Percentiles rank a stretch among this genome's conserved stretches.
Evolutionary conservation across 2,888 invertebrate species (phyloP).

Genomic region (Drosophila kambysellisi): DNA sequence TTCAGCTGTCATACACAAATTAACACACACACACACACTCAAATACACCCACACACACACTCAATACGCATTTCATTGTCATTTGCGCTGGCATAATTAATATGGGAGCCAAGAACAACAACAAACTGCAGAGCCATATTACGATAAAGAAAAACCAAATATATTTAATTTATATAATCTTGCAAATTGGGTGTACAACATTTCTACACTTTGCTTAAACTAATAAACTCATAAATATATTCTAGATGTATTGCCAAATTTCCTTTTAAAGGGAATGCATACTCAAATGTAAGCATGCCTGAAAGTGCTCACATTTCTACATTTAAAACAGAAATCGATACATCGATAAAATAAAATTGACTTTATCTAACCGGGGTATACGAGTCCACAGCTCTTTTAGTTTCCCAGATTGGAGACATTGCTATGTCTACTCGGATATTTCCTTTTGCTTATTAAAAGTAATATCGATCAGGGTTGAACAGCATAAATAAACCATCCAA

Average conservation of each 20-base stretch:
- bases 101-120: constrained; percentile 31
- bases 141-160: not conserved
- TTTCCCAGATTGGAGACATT: not conserved
- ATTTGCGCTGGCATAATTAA: constrained; percentile 53
- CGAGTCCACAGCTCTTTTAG: not conserved
- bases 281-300: too few species aligned
- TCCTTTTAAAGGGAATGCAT: not conserved
- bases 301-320: not conserved
- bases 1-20: constrained; percentile 19
- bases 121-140: not conserved
- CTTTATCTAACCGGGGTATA: not conserved
- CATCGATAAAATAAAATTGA: not conserved
- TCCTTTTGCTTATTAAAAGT: not conserved
- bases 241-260: not conserved
- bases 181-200: not conserved
- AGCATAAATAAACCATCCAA: not conserved
- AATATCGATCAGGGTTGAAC: not conserved
- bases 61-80: constrained; percentile 58
- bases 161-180: not conserved
- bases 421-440: not conserved
- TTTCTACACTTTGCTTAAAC: not conserved
- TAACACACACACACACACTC: not conserved
- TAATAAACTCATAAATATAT: not conserved
- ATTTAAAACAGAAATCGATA: not conserved
- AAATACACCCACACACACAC: not conserved